A percentile compares a stretch with the other conserved stretches of the same genome.
Conservation (phyloP, 2,888 invertebrate species). For the Patella caerulea region DNA sequence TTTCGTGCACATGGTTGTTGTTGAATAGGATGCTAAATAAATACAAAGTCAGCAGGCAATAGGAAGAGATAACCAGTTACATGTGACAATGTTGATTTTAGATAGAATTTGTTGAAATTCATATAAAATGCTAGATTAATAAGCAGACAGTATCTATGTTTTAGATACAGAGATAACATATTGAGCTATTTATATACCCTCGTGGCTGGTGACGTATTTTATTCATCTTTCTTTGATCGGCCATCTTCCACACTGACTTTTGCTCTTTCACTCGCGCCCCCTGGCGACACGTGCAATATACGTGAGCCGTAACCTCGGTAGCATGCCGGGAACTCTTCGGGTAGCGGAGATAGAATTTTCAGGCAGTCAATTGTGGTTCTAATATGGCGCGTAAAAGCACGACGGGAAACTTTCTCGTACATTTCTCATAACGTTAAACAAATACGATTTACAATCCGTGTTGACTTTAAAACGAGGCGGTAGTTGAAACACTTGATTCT, state of each 20-base stretch:
- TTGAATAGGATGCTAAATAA: too few relatives aligned
- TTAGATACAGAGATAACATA: too few relatives aligned
- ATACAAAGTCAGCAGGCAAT: too few relatives aligned
- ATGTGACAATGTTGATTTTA: too few relatives aligned
- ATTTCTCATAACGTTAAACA: conserved; percentile 2
- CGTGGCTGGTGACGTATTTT: neutral
- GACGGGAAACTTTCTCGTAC: neutral
- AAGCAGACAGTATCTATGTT: too few relatives aligned
- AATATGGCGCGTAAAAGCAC: neutral
- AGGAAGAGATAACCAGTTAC: too few relatives aligned
- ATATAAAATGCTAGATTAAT: too few relatives aligned
- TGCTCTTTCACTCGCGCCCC: neutral
- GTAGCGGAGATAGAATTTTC: neutral
- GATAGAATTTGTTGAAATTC: too few relatives aligned
- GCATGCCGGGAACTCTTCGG: neutral
- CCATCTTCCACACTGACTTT: neutral
- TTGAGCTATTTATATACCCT: too few relatives aligned
- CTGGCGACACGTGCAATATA: neutral
- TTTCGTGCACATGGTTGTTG: too few relatives aligned
- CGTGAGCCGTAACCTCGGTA: conserved; percentile 1
- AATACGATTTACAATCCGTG: neutral
- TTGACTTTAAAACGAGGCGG: conserved; percentile 1
- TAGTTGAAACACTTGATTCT: neutral
- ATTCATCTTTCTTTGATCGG: neutral
- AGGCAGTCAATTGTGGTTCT: too few relatives aligned